Base-by-base conservation (phyloP, 1,140 invertebrate genomes). In the Nasonia giraulti region DNA sequence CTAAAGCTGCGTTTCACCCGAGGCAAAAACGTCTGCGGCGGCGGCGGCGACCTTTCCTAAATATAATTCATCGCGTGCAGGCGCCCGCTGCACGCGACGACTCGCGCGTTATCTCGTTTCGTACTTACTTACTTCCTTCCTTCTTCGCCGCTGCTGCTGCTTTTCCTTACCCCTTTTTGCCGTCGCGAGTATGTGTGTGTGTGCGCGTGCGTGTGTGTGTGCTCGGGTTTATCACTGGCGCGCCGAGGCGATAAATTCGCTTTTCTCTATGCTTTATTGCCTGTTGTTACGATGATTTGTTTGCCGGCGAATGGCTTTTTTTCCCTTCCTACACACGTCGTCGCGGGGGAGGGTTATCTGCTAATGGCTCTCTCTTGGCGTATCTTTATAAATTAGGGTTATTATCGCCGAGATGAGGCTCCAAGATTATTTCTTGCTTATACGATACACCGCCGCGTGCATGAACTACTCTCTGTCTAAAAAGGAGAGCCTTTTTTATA, bases 31-130 rank as follows among this genome's bases (percentile, higher is more conserved):
- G 47, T 79, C 83, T 86, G 68, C 55, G 73, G 33, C 33, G 2
- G 5, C 66, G 82, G 73, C 50, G 44, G 73, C 55, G 66, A 66
- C 82, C 74, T 83, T 83, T 83, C 82, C 82, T 71, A 83, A 83
- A 83, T 83, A 83, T 78, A 83, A 83, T 83, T 83, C 82, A 78
- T 83, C 82, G 82, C 82, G 82, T 78, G 82, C 74, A 44, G 40
- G 14, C 77, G 75, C 68, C 27, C 40, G n/a, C 4, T 68, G 68
- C 17, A 47, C 66, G 68, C 73, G 55, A 44, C 73, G 55, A 62
- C 55, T 76, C 44, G 75, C 44, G 50, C 71, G 71, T 86, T 85
- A 86, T 83, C 37, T 76, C 74, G 50, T 66, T 47, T 55, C 80
- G 85, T 79, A 86, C 83, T 79, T 86, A 82, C 84, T 47, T 55